Percentiles rank a stretch among this genome's conserved stretches.
These are phyloP conservation scores for Drosophila tristis DNA, from an alignment of 1,140 invertebrate genomes.

Conservation along the genomic window DNA sequence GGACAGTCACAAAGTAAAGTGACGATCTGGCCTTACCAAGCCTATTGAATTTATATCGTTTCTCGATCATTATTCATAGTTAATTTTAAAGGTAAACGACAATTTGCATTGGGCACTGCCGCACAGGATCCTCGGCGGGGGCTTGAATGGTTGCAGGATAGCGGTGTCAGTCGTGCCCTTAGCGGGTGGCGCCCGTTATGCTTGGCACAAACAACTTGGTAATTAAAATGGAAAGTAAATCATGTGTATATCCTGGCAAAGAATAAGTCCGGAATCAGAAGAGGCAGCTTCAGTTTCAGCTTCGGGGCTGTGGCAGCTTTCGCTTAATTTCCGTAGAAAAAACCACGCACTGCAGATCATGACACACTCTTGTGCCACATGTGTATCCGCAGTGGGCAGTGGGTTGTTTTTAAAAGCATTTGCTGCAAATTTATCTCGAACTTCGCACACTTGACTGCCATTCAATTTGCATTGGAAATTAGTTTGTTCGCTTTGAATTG, in stretches of 20 bases:
- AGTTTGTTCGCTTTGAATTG: slow-evolving; percentile 82
- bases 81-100: no score
- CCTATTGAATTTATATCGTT: no score
- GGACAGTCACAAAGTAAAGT: no score
- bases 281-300: background rate
- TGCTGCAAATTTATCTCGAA: slow-evolving; percentile 81
- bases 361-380: slow-evolving; percentile 27
- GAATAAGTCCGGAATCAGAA: slow-evolving; percentile 5
- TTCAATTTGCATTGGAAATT: slow-evolving; percentile 82
- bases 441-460: slow-evolving; percentile 81
- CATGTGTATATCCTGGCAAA: slow-evolving; percentile 48
- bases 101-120: no score
- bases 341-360: slow-evolving; percentile 35
- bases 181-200: slow-evolving; percentile 11
- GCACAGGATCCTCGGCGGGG: no score
- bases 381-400: slow-evolving; percentile 5
- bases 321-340: slow-evolving; percentile 14
- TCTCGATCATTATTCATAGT: no score
- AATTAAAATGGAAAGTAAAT: slow-evolving; percentile 82
- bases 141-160: no score
- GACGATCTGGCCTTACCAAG: no score
- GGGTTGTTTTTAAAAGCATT: slow-evolving; percentile 78
- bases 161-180: no score
- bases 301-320: background rate
- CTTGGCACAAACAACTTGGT: slow-evolving; percentile 71